Conservation (phyloP, 2,888 invertebrate species). For the Coelogynopora nodosa region DNA sequence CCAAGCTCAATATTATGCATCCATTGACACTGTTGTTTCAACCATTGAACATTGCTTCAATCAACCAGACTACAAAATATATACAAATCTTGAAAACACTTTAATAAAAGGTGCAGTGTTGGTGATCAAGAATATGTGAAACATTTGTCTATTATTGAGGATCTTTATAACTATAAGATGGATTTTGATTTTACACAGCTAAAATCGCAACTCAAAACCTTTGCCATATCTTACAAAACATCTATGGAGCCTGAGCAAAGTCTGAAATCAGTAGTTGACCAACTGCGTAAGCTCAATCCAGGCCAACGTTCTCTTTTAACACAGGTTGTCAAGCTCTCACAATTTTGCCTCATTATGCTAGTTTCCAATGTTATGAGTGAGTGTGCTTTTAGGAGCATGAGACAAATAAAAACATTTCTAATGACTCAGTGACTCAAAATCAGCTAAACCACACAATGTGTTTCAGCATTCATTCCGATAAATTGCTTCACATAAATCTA, state of each 20-base stretch:
- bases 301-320: conserved; percentile 5
- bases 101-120: conserved; percentile 13
- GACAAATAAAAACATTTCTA: neutral
- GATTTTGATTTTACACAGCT: conserved; percentile 25
- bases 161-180: neutral
- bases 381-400: neutral
- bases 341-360: conserved; percentile 1
- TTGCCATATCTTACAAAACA: neutral
- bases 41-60: conserved; percentile 14
- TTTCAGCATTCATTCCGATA: neutral
- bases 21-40: conserved; percentile 15
- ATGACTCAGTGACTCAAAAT: neutral
- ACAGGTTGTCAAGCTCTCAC: neutral
- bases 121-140: conserved; percentile 4
- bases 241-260: neutral
- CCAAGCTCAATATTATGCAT: neutral
- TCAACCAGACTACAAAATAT: conserved; percentile 4
- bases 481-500: conserved; percentile 5
- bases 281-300: neutral
- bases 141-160: neutral
- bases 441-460: neutral
- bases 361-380: conserved; percentile 6
- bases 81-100: conserved; percentile 11
- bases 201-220: conserved; percentile 4
- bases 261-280: neutral